Percentiles rank a stretch among this genome's conserved stretches.
Conservation (phyloP, 2,888 invertebrate genomes). For the Orgyia antiqua region DNA sequence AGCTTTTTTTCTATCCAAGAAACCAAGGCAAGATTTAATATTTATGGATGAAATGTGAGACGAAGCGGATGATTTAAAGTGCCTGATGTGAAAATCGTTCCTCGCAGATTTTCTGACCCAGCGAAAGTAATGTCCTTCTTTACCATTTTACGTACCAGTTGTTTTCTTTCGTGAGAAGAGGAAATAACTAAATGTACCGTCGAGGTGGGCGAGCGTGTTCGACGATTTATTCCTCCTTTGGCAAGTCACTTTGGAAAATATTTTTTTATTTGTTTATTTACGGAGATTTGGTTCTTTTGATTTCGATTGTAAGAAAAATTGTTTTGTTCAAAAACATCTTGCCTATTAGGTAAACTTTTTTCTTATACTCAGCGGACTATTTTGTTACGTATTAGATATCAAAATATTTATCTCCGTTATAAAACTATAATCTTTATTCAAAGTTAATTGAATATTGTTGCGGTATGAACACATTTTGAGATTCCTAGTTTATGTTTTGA, state of each 20-base stretch:
- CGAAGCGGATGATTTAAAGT: conserved; percentile 75
- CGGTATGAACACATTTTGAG: too few species aligned
- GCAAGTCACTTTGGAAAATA: conserved; percentile 58
- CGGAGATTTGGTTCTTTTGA: conserved; percentile 69
- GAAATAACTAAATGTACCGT: conserved; percentile 63
- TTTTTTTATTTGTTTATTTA: conserved; percentile 70
- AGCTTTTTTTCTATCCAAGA: conserved; percentile 65
- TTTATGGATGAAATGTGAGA: conserved; percentile 77
- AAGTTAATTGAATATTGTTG: too few species aligned
- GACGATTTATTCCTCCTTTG: conserved; percentile 67
- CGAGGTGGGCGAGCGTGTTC: conserved; percentile 58
- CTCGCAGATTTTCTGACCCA: conserved; percentile 74
- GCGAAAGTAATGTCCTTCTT: conserved; percentile 71
- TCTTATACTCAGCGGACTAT: conserved; percentile 37
- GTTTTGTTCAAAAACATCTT: conserved; percentile 47
- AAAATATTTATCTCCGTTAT: too few species aligned
- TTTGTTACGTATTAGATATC: too few species aligned
- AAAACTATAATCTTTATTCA: too few species aligned
- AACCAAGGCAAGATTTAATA: conserved; percentile 72
- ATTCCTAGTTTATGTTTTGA: too few species aligned
- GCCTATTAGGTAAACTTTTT: conserved; percentile 27
- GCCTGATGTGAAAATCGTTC: conserved; percentile 74
- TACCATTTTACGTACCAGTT: conserved; percentile 71
- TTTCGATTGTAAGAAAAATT: conserved; percentile 59
- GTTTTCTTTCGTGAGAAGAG: conserved; percentile 62